phyloP scores from a whole-genome alignment of 2,113 vertebrate genomes.

The Cricetomys ansorgei region DNA sequence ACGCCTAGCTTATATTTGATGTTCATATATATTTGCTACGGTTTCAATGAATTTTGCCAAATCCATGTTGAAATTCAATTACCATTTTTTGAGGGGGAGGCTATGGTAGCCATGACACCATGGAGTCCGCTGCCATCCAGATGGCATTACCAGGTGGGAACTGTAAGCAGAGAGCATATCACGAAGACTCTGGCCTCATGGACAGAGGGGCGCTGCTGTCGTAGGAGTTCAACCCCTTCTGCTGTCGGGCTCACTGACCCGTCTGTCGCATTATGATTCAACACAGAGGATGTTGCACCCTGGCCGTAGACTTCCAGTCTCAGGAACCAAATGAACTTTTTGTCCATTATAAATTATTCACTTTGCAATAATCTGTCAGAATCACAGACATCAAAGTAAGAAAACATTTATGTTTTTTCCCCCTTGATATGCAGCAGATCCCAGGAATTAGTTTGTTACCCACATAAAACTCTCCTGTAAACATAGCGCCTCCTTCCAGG shows the following conservation, averaged over 20 bases:
- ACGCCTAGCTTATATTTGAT: background rate
- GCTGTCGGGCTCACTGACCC: no score
- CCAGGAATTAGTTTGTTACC: background rate
- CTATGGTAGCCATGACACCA: no score
- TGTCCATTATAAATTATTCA: background rate
- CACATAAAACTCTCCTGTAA: background rate
- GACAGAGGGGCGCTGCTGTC: background rate
- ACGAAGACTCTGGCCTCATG: background rate
- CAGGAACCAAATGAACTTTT: background rate
- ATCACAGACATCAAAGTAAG: background rate
- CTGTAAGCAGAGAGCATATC: no score
- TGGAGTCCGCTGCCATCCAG: background rate
- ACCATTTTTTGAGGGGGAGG: background rate
- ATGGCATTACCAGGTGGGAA: background rate
- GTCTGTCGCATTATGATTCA: background rate
- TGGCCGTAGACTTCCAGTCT: background rate
- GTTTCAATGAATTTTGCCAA: background rate
- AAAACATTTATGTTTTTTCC: background rate
- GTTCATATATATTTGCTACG: background rate
- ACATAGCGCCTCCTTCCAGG: background rate
- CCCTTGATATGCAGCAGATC: background rate
- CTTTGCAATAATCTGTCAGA: background rate
- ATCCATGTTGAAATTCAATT: background rate
- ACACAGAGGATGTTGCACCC: background rate
- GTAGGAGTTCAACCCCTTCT: background rate